Evolutionary conservation across 1,140 invertebrate species (phyloP).

Genomic region (Pseudomyrmex dendroicus): DNA sequence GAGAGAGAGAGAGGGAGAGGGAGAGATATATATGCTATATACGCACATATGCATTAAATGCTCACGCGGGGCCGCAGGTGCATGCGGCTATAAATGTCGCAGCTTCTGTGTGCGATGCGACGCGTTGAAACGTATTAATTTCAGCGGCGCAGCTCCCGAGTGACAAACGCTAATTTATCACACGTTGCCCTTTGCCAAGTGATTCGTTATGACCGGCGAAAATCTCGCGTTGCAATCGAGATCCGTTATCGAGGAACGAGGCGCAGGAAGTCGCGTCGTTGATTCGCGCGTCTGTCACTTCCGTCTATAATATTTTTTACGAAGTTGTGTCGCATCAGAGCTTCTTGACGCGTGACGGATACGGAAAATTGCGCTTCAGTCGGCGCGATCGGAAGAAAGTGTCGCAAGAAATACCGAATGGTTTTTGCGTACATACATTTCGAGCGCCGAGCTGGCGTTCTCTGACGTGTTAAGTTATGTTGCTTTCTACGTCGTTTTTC

Average conservation of each 20-base stretch:
- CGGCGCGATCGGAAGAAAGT: conserved; percentile 37
- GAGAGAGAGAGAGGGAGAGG: not conserved
- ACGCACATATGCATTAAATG: conserved; percentile 2
- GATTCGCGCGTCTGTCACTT: conserved; percentile 31
- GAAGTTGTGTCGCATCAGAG: not conserved
- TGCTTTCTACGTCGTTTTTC: conserved; percentile 19
- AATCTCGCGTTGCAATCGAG: conserved; percentile 53
- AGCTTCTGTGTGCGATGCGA: not conserved
- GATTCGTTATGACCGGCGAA: conserved; percentile 25
- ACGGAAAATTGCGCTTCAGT: conserved; percentile 27
- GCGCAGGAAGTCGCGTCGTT: not conserved
- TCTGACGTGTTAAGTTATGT: conserved; percentile 17
- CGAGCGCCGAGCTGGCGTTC: not conserved
- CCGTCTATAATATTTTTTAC: conserved; percentile 23
- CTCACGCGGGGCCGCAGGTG: not conserved
- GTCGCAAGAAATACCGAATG: conserved; percentile 21
- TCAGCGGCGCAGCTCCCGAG: not conserved
- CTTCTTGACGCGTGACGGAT: conserved; percentile 35
- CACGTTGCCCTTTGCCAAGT: conserved; percentile 19
- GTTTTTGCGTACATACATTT: conserved; percentile 10
- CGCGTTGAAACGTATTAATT: conserved; percentile 63
- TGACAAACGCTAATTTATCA: conserved; percentile 53
- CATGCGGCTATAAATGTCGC: conserved; percentile 25
- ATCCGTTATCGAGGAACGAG: conserved; percentile 27
- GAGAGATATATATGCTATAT: too few relatives aligned